Evolutionary conservation across 2,113 vertebrate species (phyloP), one percentile per base, ranked within the genome.

Genomic region (Grammatotria lemairii): DNA sequence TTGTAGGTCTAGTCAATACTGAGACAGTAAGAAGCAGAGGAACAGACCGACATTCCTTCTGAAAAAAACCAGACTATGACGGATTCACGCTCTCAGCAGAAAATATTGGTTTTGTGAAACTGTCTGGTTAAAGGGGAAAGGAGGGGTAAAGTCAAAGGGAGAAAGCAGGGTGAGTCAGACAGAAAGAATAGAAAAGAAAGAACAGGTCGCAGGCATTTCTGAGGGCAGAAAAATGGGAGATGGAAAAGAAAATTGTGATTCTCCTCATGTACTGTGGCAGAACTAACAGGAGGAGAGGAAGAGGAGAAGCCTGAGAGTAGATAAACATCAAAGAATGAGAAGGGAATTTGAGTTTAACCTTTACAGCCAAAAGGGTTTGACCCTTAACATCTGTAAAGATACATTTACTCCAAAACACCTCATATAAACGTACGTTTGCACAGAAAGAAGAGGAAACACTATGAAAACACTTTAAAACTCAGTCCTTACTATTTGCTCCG

Each of bases 371-470:
- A 58, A 17, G 57, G 80, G 11, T 85, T 65, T 90, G 91, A 94
- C 94, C 90, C 63, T 47, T 94, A 92, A 91, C 93, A 89, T 88
- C 91, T 91, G 85, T 94, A 95, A 95, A 95, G 92, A 91, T 91
- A 91, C 65, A 79, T 70, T 94, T 94, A 84, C 90, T 47, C 31
- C 9, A 3, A 87, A 85, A 79, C 88, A 84, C 68, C 42, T 80
- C 81, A 54, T 75, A 84, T 82, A 88, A 47, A n/a, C 13, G 55
- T 17, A 85, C 49, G 51, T 38, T n/a, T 13, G 11, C 53, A 70
- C 23, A 55, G 54, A 45, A 40, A 84, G 63, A 33, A 23, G 58
- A 81, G 51, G 8, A 54, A 58, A 17, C 47, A 55, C 58, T 3
- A 12, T 51, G 58, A 82, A 58, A 58, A 16, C 57, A 55, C 65